phyloP scores from a whole-genome alignment of 2,888 invertebrate species.

The Plagodis pulveraria region DNA sequence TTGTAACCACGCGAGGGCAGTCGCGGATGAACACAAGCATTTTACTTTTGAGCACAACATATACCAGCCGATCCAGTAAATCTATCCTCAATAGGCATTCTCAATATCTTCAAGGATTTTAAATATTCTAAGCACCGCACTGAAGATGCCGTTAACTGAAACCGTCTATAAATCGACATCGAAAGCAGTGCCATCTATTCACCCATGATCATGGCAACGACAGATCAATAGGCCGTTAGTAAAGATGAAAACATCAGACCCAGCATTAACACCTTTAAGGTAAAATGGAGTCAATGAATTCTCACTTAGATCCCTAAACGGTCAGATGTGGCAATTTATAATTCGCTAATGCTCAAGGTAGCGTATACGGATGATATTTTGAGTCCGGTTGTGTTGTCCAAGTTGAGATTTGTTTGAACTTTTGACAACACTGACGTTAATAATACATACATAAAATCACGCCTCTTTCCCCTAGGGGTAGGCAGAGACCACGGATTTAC shows the following conservation, averaged over 20 bases:
- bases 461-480: too few species aligned
- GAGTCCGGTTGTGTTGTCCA: too few species aligned
- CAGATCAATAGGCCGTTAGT: constrained; percentile 59
- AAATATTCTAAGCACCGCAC: background rate
- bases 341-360: constrained; percentile 23
- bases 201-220: constrained; percentile 33
- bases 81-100: too few species aligned
- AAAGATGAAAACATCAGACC: constrained; percentile 40
- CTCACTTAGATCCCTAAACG: constrained; percentile 46
- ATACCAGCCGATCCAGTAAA: too few species aligned
- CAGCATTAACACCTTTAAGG: constrained; percentile 54
- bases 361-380: too few species aligned
- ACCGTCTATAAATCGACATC: constrained; percentile 20
- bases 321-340: constrained; percentile 39
- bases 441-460: too few species aligned
- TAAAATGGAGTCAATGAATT: constrained; percentile 37
- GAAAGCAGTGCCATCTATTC: constrained; percentile 14
- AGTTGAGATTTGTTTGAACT: too few species aligned
- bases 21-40: too few species aligned
- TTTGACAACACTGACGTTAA: too few species aligned
- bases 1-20: too few species aligned
- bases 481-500: too few species aligned
- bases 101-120: background rate
- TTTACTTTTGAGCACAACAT: too few species aligned
- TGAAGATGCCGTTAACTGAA: background rate